Evolutionary conservation across 30 jellyfish, hydroid and myxozoan species (phyloP).

Genomic region (Cassiopea xamachana): DNA sequence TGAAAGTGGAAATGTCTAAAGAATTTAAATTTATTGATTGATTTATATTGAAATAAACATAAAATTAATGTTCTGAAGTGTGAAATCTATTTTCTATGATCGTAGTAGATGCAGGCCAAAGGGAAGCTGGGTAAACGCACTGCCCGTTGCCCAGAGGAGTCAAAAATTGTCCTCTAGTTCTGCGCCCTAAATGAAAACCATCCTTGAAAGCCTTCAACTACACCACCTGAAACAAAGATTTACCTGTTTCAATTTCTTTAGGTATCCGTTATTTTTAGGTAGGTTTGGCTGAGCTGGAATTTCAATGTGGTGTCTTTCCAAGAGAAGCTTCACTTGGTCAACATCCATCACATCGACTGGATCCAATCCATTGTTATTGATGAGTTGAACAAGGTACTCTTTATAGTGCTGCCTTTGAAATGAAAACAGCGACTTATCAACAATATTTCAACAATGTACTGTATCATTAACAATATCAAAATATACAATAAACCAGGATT

Average conservation of each 20-base stretch:
- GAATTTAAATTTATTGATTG: too few relatives aligned
- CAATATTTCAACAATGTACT: too few relatives aligned
- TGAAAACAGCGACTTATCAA: neutral
- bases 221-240: neutral
- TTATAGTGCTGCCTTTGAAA: slow-evolving; percentile 65
- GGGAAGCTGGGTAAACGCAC: too few relatives aligned
- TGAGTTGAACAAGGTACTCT: slow-evolving; percentile 61
- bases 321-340: slow-evolving; percentile 2
- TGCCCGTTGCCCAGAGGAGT: too few relatives aligned
- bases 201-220: neutral
- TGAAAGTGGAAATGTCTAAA: too few relatives aligned
- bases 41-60: too few relatives aligned
- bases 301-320: slow-evolving; percentile 23
- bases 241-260: slow-evolving; percentile 64
- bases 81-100: too few relatives aligned
- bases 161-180: too few relatives aligned
- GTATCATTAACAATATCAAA: too few relatives aligned
- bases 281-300: slow-evolving; percentile 16
- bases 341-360: slow-evolving; percentile 66
- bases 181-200: neutral
- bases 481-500: too few relatives aligned
- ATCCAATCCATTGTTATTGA: slow-evolving; percentile 63
- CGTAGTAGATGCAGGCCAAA: too few relatives aligned
- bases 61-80: too few relatives aligned
- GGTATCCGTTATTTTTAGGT: slow-evolving; percentile 41